A percentile compares a stretch with the other conserved stretches of the same genome.
Evolutionary conservation across 2,888 invertebrate species (phyloP).

Genomic region (Drosophila hamatofila): DNA sequence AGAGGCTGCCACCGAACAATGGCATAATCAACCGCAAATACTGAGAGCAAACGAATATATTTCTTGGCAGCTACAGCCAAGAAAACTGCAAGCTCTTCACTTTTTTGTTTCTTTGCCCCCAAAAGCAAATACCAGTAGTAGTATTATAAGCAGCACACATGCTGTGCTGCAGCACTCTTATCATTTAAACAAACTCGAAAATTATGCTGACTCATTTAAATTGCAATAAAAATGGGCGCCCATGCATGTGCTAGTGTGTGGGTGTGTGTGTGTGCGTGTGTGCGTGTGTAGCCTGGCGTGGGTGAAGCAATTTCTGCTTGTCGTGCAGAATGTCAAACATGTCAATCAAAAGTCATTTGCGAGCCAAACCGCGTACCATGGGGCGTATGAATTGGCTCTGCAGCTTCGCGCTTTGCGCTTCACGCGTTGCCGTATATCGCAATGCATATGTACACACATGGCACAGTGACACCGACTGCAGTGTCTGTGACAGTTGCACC

Average conservation of each 20-base stretch:
- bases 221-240: slow-evolving; percentile 61
- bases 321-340: slow-evolving; percentile 79
- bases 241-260: background rate
- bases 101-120: slow-evolving; percentile 32
- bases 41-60: slow-evolving; percentile 19
- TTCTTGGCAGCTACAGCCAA: slow-evolving; percentile 4
- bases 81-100: slow-evolving; percentile 61
- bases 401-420: slow-evolving; percentile 17
- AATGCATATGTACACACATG: slow-evolving; percentile 16
- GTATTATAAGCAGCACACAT: slow-evolving; percentile 32
- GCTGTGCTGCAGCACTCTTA: slow-evolving; percentile 36
- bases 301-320: slow-evolving; percentile 70
- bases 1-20: slow-evolving; percentile 42
- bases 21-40: slow-evolving; percentile 41
- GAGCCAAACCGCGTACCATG: slow-evolving; percentile 46
- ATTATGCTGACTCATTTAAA: slow-evolving; percentile 77
- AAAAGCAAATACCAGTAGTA: slow-evolving; percentile 30
- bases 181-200: slow-evolving; percentile 56
- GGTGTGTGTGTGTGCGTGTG: background rate
- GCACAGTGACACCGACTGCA: background rate
- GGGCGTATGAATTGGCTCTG: slow-evolving; percentile 56
- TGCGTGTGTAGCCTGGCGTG: slow-evolving; percentile 5
- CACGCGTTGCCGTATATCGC: slow-evolving; percentile 6
- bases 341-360: slow-evolving; percentile 80
- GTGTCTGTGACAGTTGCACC: slow-evolving; percentile 15